Conservation (phyloP, 2,113 vertebrate species). For the Alligator mississippiensis region DNA sequence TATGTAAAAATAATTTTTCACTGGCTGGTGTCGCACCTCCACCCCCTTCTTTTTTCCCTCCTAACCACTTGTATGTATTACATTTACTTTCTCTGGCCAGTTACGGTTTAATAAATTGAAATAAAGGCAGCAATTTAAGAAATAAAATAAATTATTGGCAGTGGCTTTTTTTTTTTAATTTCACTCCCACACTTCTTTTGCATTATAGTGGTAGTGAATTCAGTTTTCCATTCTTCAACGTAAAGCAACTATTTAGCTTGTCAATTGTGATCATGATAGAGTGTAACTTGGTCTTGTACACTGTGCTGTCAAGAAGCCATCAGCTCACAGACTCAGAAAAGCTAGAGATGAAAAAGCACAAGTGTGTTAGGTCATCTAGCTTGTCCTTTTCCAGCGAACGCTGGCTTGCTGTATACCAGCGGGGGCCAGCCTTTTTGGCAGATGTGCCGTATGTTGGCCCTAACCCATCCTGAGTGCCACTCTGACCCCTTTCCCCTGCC, state of each 20-base stretch:
- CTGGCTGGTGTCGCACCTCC: background rate
- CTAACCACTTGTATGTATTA: background rate
- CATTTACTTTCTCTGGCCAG: constrained; percentile 17
- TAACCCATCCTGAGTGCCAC: too few species aligned
- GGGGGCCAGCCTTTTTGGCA: too few species aligned
- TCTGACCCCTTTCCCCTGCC: too few species aligned
- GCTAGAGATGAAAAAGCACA: background rate
- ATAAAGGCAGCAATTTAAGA: background rate
- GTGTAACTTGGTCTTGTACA: background rate
- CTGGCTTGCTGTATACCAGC: background rate
- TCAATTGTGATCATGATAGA: background rate
- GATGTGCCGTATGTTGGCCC: too few species aligned
- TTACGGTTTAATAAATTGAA: constrained; percentile 4
- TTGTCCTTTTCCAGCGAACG: background rate
- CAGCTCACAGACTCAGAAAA: background rate
- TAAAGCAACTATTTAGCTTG: background rate
- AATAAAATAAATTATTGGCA: constrained; percentile 7
- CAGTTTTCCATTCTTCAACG: background rate
- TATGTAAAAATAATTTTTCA: background rate
- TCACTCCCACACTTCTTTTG: background rate
- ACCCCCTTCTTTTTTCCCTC: background rate
- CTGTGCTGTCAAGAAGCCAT: background rate
- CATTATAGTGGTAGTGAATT: background rate
- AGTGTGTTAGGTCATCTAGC: background rate
- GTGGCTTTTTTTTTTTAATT: background rate